Base-by-base conservation (phyloP, 23 tunicate species). In the Halocynthia aurantium region DNA sequence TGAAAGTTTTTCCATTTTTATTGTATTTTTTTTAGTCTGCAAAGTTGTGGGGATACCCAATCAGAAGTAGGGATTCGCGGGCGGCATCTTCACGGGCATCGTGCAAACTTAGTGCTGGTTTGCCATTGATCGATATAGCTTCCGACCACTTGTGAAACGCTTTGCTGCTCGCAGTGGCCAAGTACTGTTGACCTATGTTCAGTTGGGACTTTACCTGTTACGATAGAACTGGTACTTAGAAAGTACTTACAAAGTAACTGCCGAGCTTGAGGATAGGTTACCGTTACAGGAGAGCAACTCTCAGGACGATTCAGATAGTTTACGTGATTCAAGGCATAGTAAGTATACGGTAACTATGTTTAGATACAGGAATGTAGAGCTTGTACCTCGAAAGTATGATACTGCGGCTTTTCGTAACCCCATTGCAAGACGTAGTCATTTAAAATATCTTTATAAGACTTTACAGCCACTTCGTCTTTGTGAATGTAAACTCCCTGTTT, bases 21-120 rank as follows among this genome's bases (percentile, higher is more conserved):
- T 31, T 31, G 44, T 31, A 31, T 31, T 31, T 31, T 31, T n/a
- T 31, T 31, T 31, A 31, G 44, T 31, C 44, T 31, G 44, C 6
- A 54, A 52, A 74, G 12, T 19, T 74, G 8, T 54, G 78, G 22
- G 78, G 61, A 54, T 81, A 73, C 51, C 91, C 91, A 8, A 86
- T 50, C 52, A 86, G 21, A 7, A 75, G 57, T 52, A 86, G 53
- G 6, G 96, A 82, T 52, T 84, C 84, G 52, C 82, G 52, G n/a
- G 96, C 96, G 7, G 96, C 96, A 7, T 81, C 62, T 52, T 89
- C 96, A 8, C 76, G 79, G 6, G 96, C 96, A 58, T 89, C 96
- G 9, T 65, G 31, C 22, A 67, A 52, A 12, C 13, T 19, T 54
- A 21, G 49, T 13, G 85, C 88, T 6, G 7, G 18, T 55, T 84